Conservation (phyloP, 1,140 invertebrate genomes). For the Linepithema humile region DNA sequence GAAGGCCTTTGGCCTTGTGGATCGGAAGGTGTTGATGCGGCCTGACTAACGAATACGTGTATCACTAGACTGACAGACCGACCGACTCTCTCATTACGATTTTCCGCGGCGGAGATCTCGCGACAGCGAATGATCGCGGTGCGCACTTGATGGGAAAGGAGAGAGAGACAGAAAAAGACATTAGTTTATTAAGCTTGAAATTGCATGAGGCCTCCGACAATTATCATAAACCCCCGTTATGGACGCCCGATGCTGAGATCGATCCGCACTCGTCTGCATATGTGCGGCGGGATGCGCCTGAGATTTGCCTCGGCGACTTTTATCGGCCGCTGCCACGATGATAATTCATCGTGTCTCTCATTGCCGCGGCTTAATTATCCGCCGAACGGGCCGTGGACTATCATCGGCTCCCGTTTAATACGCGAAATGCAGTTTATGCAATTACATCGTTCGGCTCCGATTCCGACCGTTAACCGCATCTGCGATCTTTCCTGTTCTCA, state of each 20-base stretch:
- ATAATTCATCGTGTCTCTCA: slow-evolving; percentile 66
- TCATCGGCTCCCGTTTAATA: slow-evolving; percentile 34
- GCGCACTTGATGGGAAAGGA: not conserved
- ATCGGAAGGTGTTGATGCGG: slow-evolving; percentile 44
- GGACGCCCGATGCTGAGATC: slow-evolving; percentile 49
- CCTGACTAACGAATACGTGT: slow-evolving; percentile 49
- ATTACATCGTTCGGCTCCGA: not conserved
- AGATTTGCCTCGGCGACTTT: slow-evolving; percentile 58
- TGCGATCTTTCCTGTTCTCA: not conserved
- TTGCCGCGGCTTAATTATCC: slow-evolving; percentile 66
- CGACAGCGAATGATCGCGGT: not conserved
- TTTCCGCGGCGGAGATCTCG: slow-evolving; percentile 46
- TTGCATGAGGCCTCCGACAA: slow-evolving; percentile 71
- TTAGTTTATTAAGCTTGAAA: slow-evolving; percentile 69
- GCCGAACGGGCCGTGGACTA: slow-evolving; percentile 41
- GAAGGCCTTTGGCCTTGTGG: slow-evolving; percentile 8
- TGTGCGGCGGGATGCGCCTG: not conserved
- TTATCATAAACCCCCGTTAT: slow-evolving; percentile 72
- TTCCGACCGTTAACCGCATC: slow-evolving; percentile 9
- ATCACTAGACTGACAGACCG: not conserved
- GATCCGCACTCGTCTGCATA: slow-evolving; percentile 56
- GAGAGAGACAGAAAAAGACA: slow-evolving; percentile 5
- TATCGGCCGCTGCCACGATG: slow-evolving; percentile 55
- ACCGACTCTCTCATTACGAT: slow-evolving; percentile 10
- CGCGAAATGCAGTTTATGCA: slow-evolving; percentile 16